phyloP scores from a whole-genome alignment of 2,888 invertebrate genomes.

The Aleiodes leptofemur region DNA sequence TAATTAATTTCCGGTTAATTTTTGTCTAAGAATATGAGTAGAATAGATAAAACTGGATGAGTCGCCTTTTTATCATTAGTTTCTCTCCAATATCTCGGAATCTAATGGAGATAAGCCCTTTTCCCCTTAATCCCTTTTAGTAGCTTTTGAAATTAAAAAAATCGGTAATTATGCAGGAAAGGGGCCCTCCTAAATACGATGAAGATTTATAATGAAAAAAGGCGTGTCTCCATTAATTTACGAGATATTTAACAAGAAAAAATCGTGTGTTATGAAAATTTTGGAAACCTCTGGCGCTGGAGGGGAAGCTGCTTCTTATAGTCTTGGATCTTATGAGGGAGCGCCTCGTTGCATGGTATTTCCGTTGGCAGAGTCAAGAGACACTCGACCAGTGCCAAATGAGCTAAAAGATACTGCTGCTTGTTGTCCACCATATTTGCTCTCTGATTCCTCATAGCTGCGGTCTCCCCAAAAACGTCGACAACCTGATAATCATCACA shows the following conservation, averaged over 20 bases:
- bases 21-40: too few relatives aligned
- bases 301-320: slow-evolving; percentile 63
- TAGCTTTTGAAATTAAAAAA: too few relatives aligned
- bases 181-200: too few relatives aligned
- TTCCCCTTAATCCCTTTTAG: too few relatives aligned
- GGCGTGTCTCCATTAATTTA: too few relatives aligned
- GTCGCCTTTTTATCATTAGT: too few relatives aligned
- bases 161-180: too few relatives aligned
- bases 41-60: too few relatives aligned
- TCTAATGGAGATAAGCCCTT: too few relatives aligned
- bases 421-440: slow-evolving; percentile 68
- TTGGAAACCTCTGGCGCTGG: slow-evolving; percentile 64
- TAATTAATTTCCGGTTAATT: too few relatives aligned
- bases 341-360: slow-evolving; percentile 69
- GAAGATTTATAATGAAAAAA: background rate
- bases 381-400: slow-evolving; percentile 74
- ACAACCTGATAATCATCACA: slow-evolving; percentile 55
- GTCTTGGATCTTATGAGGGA: slow-evolving; percentile 61
- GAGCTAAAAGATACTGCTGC: slow-evolving; percentile 76
- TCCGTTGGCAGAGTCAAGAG: slow-evolving; percentile 70
- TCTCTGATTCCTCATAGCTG: slow-evolving; percentile 59
- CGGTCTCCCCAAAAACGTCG: slow-evolving; percentile 60
- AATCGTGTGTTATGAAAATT: background rate
- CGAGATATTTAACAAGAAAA: background rate
- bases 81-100: too few relatives aligned